Evolutionary conservation across 2,888 invertebrate species (phyloP), one percentile per base, ranked within the genome.

Genomic region (Hecatera dysodea): DNA sequence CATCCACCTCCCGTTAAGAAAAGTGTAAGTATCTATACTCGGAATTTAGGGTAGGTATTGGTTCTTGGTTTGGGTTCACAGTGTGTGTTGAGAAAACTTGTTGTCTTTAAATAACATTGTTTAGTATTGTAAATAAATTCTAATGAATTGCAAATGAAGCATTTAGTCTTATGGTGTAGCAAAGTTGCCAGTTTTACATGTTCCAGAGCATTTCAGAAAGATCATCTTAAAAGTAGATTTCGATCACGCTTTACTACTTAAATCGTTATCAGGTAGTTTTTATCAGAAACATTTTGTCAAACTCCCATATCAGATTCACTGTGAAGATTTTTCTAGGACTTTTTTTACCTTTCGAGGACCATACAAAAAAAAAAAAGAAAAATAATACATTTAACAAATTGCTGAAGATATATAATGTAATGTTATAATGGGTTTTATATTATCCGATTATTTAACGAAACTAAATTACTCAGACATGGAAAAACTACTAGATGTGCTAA

Each of bases 1-100:
- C 88, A 89, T 17, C 86, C 91, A 8, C 89, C 91, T 11, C 94
- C 94, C 0, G 93, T 94, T 15, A 95, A 94, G 77, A 95, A 95
- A 78, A 95, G 95, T 77, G 96, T 96, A 82, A 89, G 92, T 44
- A 19, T 0, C 19, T 89, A 59, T 24, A 1, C 2, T 17, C 0
- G 19, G 17, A 52, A 36, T 12, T 57, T 44, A 44, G 42, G 36
- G 50, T 19, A 11, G 15, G 33, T 42, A 29, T 66, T 15, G 39
- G 15, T 46, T 67, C 27, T 65, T 15, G 33, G 15, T 48, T 67
- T 22, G 27, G n/a, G 12, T 33, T 55, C 55, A 33, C n/a, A 5
- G 1, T 48, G 11, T 24, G 2, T 27, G 50, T 24, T 59, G 19
- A 27, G 0, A 24, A 22, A 50, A 39, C 6, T 22, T 72, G n/a